phyloP scores from a whole-genome alignment of 2,113 vertebrate species.

The Aegotheles bennettii region DNA sequence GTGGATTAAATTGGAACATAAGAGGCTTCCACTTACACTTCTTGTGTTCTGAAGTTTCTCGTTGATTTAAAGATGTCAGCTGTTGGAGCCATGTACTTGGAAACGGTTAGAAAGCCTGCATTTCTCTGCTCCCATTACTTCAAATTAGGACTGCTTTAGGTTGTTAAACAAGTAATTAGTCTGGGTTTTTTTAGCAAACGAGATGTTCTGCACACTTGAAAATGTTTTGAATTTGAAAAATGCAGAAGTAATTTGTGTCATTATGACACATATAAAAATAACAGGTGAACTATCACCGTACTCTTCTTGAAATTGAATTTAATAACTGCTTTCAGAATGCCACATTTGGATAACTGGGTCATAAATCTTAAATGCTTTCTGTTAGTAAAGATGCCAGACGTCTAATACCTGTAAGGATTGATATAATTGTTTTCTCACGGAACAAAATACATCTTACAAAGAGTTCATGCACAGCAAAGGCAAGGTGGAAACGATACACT shows the following conservation, averaged over 20 bases:
- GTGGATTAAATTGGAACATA: neutral
- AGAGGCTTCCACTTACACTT: neutral
- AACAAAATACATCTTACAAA: neutral
- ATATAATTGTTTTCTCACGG: neutral
- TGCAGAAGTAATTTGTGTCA: neutral
- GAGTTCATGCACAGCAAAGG: neutral
- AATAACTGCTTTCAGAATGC: neutral
- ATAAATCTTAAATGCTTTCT: neutral
- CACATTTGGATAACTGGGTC: neutral
- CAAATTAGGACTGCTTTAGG: neutral
- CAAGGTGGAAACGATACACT: neutral
- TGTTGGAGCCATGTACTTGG: neutral
- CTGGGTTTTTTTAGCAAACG: neutral
- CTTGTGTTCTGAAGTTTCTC: neutral
- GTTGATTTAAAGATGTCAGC: neutral
- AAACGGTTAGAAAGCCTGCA: neutral
- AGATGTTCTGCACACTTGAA: neutral
- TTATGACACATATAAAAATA: neutral
- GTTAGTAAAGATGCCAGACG: neutral
- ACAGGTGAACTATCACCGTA: neutral
- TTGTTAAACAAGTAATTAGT: neutral
- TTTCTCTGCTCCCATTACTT: neutral
- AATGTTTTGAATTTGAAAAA: neutral
- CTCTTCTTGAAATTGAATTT: neutral
- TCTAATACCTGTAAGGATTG: neutral